Conservation (phyloP, 2,888 invertebrate genomes). For the Drosophila anomelani region DNA sequence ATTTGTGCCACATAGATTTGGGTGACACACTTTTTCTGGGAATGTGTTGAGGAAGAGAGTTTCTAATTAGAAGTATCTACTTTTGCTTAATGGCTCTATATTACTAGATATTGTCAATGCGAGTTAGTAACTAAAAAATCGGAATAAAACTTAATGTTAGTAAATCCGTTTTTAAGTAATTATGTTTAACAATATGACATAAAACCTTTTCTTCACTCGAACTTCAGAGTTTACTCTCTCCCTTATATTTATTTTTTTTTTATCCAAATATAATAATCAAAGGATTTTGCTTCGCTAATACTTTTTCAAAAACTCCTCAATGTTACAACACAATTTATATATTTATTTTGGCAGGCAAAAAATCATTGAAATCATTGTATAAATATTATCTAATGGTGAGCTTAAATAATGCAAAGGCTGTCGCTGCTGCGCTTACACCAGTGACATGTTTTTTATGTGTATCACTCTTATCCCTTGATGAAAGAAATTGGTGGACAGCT, state of each 20-base stretch:
- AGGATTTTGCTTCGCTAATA: too few relatives aligned
- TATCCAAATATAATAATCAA: too few relatives aligned
- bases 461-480: conserved; percentile 58
- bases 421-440: conserved; percentile 33
- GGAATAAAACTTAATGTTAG: too few relatives aligned
- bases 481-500: conserved; percentile 64
- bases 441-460: conserved; percentile 29
- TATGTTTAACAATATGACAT: background rate
- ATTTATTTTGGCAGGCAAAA: conserved; percentile 30
- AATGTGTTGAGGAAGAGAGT: background rate
- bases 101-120: background rate
- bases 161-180: background rate
- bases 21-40: conserved; percentile 31
- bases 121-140: too few relatives aligned
- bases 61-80: background rate
- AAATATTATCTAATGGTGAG: conserved; percentile 63
- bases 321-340: conserved; percentile 26
- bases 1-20: conserved; percentile 38
- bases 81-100: background rate
- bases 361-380: conserved; percentile 31
- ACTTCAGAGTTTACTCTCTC: too few relatives aligned
- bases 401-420: conserved; percentile 71
- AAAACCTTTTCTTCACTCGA: background rate
- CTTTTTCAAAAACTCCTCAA: background rate
- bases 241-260: too few relatives aligned